These are phyloP conservation scores for Ia io DNA, from an alignment of 2,113 vertebrate genomes.

Conservation along the genomic window DNA sequence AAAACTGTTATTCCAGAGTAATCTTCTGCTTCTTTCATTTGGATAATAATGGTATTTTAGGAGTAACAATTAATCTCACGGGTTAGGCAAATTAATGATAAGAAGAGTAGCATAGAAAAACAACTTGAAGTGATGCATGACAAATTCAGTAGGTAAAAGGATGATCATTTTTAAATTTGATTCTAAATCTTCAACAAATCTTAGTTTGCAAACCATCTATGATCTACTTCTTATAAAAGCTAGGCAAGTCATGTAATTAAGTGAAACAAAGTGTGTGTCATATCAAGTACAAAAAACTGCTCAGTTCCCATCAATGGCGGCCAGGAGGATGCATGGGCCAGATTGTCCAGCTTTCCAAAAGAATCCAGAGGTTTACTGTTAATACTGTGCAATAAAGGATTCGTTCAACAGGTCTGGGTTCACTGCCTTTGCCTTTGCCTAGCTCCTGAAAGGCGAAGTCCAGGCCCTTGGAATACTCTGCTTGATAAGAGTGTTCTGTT, in stretches of 20 bases:
- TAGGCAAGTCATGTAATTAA: neutral
- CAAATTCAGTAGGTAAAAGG: neutral
- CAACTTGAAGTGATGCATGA: neutral
- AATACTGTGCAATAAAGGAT: neutral
- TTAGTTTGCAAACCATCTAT: neutral
- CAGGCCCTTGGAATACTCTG: neutral
- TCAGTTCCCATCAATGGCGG: neutral
- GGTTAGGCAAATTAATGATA: neutral
- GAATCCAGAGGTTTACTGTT: neutral
- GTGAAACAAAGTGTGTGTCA: neutral
- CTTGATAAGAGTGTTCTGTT: neutral
- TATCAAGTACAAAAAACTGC: neutral
- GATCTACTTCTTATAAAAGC: neutral
- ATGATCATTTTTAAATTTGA: neutral
- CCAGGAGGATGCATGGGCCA: neutral
- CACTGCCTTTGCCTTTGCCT: neutral
- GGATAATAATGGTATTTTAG: neutral
- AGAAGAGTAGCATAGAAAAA: neutral
- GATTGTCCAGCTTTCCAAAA: neutral
- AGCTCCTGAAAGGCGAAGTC: neutral
- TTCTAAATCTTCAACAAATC: neutral
- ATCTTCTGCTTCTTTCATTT: neutral
- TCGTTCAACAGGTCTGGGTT: neutral
- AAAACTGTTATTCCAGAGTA: neutral
- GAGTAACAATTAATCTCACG: neutral